Evolutionary conservation across 2,113 vertebrate genomes (phyloP), one percentile per base, ranked within the genome.

Genomic region (Tetrao urogallus): DNA sequence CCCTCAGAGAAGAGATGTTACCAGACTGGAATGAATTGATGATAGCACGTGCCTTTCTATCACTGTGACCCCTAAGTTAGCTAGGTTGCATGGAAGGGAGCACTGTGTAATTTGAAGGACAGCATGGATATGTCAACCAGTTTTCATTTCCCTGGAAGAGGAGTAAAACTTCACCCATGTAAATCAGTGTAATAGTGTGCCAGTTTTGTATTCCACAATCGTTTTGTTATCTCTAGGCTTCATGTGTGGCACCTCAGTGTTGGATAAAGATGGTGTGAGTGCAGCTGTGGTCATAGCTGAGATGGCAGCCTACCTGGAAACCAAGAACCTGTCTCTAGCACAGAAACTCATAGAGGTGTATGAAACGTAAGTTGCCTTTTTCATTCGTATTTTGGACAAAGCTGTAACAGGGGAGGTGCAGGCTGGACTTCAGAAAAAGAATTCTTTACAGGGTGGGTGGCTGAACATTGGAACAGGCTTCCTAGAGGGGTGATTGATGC

Each of bases 251-350:
- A 98, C 97, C 4, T 96, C 98, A 2, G 98, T 99, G 67, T 96
- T 98, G 52, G 99, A 99, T 81, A 99, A 99, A 93, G 99, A 99
- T 21, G 99, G 99, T 1, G 99, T 99, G n/a, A 99, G 99, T 8
- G 97, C 99, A 5, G 99, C 99, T 0, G 99, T 88, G 61, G 98
- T 99, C 22, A 96, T 98, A 74, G 99, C 99, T 34, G 99, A 99
- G 88, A 99, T 99, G 99, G 98, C 98, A 0, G 60, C 98, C 6
- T 99, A 98, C 78, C 98, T 99, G 60, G 97, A 99, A 65, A 84
- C 92, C 86, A 97, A 96, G 91, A 96, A 94, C 54, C 84, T 98
- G 19, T 98, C 95, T 8, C 91, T 99, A 85, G 97, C 91, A 16
- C 98, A 98, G 42, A 99, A 99, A 52, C 98, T 99, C 15, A 40